phyloP scores from a whole-genome alignment of 2,888 invertebrate genomes.

The Pantelozetes paolii region DNA sequence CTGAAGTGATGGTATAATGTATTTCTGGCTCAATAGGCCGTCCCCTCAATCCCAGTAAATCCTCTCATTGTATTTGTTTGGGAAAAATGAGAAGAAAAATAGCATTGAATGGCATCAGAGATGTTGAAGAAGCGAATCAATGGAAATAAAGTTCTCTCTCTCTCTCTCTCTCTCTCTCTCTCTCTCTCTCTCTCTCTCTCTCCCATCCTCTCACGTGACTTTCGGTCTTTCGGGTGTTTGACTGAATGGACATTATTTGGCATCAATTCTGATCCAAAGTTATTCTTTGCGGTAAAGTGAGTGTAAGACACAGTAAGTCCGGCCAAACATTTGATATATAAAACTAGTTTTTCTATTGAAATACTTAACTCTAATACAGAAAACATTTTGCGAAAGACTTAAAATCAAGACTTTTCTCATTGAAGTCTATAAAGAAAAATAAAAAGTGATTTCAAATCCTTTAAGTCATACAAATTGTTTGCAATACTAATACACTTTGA shows the following conservation, averaged over 20 bases:
- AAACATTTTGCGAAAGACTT: background rate
- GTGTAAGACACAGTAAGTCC: slow-evolving; percentile 6
- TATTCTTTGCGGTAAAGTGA: slow-evolving; percentile 32
- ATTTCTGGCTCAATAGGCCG: slow-evolving; percentile 29
- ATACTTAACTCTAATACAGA: background rate
- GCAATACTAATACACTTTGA: slow-evolving; percentile 27
- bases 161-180: slow-evolving; percentile 8
- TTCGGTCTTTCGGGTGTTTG: slow-evolving; percentile 27
- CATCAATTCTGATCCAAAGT: slow-evolving; percentile 30
- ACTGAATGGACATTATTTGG: slow-evolving; percentile 32
- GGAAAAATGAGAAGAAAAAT: slow-evolving; percentile 1
- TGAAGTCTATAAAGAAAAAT: background rate
- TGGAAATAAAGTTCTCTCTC: slow-evolving; percentile 1
- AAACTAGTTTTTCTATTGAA: slow-evolving; percentile 3
- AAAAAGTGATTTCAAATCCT: slow-evolving; percentile 33
- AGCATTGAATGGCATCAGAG: background rate
- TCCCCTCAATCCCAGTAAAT: slow-evolving; percentile 31
- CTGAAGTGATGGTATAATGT: slow-evolving; percentile 25
- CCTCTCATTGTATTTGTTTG: slow-evolving; percentile 36
- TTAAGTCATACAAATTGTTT: slow-evolving; percentile 35
- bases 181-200: slow-evolving; percentile 19
- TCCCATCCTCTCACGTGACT: slow-evolving; percentile 12
- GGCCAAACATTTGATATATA: slow-evolving; percentile 25
- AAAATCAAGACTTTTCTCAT: background rate
- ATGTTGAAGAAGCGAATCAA: background rate